Percentiles rank a stretch among this genome's conserved stretches.
phyloP scores from a whole-genome alignment of 2,888 invertebrate genomes.

The Ophion ellenae region DNA sequence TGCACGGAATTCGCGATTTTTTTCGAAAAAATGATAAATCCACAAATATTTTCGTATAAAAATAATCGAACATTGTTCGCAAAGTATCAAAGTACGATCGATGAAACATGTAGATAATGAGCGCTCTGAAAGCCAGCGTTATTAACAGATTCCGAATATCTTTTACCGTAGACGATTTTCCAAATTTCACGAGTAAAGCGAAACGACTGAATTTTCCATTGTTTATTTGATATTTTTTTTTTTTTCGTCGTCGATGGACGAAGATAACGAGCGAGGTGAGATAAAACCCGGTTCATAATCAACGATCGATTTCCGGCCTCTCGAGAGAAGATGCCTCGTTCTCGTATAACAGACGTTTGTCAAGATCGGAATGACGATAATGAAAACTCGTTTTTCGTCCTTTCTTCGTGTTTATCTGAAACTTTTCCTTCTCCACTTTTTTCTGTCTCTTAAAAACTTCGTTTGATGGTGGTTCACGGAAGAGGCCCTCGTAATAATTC shows the following conservation, averaged over 20 bases:
- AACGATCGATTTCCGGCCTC: constrained; percentile 50
- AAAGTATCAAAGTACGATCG: too few relatives aligned
- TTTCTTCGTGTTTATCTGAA: constrained; percentile 40
- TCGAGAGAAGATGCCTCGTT: constrained; percentile 30
- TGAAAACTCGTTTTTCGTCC: constrained; percentile 39
- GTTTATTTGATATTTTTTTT: constrained; percentile 12
- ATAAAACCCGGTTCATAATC: constrained; percentile 38
- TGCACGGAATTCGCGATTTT: not conserved
- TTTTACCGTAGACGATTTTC: not conserved
- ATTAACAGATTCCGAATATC: too few relatives aligned
- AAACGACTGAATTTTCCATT: not conserved
- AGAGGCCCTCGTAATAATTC: constrained; percentile 40
- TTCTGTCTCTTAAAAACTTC: constrained; percentile 37
- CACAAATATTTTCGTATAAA: not conserved
- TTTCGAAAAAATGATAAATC: not conserved
- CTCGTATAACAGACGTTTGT: constrained; percentile 50
- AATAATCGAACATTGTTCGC: not conserved
- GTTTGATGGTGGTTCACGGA: constrained; percentile 31
- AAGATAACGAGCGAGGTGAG: constrained; percentile 18
- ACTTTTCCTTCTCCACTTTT: constrained; percentile 27
- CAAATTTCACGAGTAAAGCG: too few relatives aligned
- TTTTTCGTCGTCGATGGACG: constrained; percentile 20
- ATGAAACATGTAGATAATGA: too few relatives aligned
- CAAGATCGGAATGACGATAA: constrained; percentile 53
- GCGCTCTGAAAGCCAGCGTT: too few relatives aligned